phyloP scores from a whole-genome alignment of 2,113 vertebrate species.

The Anolis sagrei region DNA sequence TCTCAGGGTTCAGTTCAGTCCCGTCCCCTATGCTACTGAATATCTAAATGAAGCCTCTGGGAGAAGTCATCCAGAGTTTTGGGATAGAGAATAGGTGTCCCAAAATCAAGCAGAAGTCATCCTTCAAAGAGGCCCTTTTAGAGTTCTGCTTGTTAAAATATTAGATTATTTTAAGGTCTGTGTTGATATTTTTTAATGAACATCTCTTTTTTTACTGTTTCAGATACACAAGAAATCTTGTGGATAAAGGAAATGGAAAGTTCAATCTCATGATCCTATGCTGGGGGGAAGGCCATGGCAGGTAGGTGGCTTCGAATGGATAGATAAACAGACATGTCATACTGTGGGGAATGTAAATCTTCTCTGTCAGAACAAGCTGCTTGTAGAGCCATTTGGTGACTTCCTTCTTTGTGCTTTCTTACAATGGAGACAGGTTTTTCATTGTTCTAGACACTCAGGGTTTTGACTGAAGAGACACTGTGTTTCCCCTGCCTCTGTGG shows the following conservation, averaged over 20 bases:
- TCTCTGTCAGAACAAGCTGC: conserved; percentile 8
- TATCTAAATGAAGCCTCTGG: no score
- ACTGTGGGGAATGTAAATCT: not conserved
- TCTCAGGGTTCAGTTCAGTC: no score
- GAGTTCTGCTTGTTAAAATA: no score
- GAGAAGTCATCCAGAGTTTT: no score
- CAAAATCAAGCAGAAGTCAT: not conserved
- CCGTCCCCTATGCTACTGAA: no score
- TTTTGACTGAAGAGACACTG: not conserved
- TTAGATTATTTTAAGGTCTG: not conserved
- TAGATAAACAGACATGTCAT: not conserved
- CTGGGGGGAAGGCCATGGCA: conserved; percentile 99
- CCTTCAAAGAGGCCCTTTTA: not conserved
- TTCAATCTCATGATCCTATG: conserved; percentile 98
- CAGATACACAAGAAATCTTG: conserved; percentile 97
- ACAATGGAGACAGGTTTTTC: conserved; percentile 23
- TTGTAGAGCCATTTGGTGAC: conserved; percentile 16
- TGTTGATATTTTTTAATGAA: conserved; percentile 16
- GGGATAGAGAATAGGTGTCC: not conserved
- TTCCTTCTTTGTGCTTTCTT: conserved; percentile 19
- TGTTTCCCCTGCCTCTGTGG: not conserved
- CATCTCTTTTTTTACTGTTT: conserved; percentile 53
- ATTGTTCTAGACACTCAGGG: not conserved
- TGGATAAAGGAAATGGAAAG: conserved; percentile 94
- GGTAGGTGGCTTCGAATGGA: conserved; percentile 74